A percentile compares a stretch with the other conserved stretches of the same genome.
phyloP scores from a whole-genome alignment of 2,797 vertebrate species.

The Sorex maritimensis region DNA sequence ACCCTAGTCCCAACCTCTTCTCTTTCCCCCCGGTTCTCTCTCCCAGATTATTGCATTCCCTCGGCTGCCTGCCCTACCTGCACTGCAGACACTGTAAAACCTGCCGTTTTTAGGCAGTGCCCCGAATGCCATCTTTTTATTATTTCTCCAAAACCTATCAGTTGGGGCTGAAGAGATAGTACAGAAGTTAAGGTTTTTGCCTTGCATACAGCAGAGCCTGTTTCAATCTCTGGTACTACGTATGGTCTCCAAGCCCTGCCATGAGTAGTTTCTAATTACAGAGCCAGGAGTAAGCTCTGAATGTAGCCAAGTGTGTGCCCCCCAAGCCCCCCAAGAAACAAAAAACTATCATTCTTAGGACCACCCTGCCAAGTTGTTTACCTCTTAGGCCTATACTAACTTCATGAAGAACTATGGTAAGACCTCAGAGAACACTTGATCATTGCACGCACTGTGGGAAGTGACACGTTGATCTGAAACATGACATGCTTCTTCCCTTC shows the following conservation, averaged over 20 bases:
- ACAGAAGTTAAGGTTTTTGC: too few relatives aligned
- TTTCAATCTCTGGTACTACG: too few relatives aligned
- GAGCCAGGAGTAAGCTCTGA: too few relatives aligned
- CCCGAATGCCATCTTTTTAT: neutral
- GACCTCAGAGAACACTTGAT: neutral
- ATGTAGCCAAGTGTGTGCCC: too few relatives aligned
- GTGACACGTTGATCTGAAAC: neutral
- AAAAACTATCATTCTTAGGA: too few relatives aligned
- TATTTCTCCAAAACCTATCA: neutral
- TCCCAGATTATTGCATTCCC: neutral
- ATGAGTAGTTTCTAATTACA: too few relatives aligned
- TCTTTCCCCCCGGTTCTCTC: neutral
- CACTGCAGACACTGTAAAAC: neutral
- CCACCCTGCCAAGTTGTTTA: neutral
- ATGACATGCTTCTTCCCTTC: neutral
- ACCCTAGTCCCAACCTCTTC: neutral
- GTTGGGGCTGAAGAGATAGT: neutral
- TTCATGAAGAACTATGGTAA: too few relatives aligned
- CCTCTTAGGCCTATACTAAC: too few relatives aligned
- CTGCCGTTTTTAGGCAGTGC: neutral
- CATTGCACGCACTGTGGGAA: neutral
- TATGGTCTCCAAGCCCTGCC: too few relatives aligned
- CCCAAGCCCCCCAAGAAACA: too few relatives aligned
- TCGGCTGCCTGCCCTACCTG: neutral
- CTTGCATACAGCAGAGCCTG: too few relatives aligned